phyloP scores from a whole-genome alignment of 2,797 vertebrate genomes.

The Spea hammondii region DNA sequence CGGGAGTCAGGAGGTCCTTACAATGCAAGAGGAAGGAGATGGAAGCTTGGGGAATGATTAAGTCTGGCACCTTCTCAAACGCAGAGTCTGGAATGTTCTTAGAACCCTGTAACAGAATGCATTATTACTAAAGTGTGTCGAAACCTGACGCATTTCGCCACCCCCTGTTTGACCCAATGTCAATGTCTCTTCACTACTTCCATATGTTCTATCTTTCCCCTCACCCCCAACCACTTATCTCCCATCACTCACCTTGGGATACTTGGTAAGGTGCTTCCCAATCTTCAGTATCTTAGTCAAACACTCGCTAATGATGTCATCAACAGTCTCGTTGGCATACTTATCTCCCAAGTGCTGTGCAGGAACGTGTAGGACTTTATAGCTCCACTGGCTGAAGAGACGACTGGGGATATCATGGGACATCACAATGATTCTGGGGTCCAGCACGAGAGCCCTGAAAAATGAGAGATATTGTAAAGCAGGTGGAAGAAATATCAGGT shows the following conservation, averaged over 20 bases:
- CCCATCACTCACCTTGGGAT: conserved; percentile 59
- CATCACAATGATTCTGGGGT: conserved; percentile 66
- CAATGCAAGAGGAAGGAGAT: conserved; percentile 59
- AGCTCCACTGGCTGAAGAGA: conserved; percentile 73
- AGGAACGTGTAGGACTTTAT: conserved; percentile 59
- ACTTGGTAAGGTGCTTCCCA: conserved; percentile 50
- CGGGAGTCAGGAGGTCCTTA: conserved; percentile 62
- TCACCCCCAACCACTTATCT: neutral
- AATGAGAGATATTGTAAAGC: neutral
- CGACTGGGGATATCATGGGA: conserved; percentile 61
- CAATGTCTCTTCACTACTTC: neutral
- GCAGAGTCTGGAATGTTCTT: conserved; percentile 56
- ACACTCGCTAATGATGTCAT: conserved; percentile 58
- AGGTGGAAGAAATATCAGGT: too few species aligned
- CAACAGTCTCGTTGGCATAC: conserved; percentile 46
- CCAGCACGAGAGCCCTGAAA: conserved; percentile 58
- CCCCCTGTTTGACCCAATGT: neutral
- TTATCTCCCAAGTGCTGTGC: conserved; percentile 44
- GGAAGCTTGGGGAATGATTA: conserved; percentile 59
- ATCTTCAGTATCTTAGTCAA: conserved; percentile 62
- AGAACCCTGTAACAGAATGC: conserved; percentile 31
- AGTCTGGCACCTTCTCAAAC: conserved; percentile 57
- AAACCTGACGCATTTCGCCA: neutral
- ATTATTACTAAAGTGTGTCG: neutral
- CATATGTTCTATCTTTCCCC: neutral